A percentile compares a stretch with the other conserved stretches of the same genome.
phyloP scores from a whole-genome alignment of 2,113 vertebrate genomes.

The Mobula hypostoma region DNA sequence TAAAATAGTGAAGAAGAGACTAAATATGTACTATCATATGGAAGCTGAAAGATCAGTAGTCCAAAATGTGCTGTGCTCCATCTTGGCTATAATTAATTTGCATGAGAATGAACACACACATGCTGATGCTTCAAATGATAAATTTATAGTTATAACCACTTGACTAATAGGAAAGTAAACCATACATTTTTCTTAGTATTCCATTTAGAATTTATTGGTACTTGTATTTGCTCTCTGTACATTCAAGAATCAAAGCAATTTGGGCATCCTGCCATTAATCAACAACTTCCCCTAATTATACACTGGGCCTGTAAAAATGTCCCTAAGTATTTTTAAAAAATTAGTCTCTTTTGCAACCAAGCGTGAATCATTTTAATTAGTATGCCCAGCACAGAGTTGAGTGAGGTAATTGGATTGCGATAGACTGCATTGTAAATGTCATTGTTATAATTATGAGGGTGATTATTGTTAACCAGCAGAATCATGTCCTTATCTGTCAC shows the following conservation, averaged over 20 bases:
- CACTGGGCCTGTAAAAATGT: slow-evolving; percentile 28
- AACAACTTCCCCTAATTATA: slow-evolving; percentile 26
- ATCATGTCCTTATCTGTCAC: slow-evolving; percentile 48
- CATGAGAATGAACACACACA: background rate
- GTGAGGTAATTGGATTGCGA: slow-evolving; percentile 48
- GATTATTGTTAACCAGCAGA: slow-evolving; percentile 50
- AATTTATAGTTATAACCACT: background rate
- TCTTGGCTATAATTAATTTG: background rate
- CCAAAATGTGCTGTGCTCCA: background rate
- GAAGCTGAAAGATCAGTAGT: background rate
- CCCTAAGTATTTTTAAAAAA: slow-evolving; percentile 34
- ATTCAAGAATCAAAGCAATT: background rate
- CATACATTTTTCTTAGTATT: background rate
- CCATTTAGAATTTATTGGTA: background rate
- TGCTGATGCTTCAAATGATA: background rate
- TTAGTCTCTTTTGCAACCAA: slow-evolving; percentile 25
- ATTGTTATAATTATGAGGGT: slow-evolving; percentile 52
- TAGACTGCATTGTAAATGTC: slow-evolving; percentile 51
- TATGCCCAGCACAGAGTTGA: slow-evolving; percentile 28
- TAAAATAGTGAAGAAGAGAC: background rate
- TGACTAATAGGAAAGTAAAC: slow-evolving; percentile 25
- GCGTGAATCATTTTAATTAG: slow-evolving; percentile 37
- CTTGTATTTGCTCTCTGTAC: background rate
- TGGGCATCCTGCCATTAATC: slow-evolving; percentile 21
- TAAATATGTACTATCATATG: background rate